These are phyloP conservation scores for Lepus townsendii DNA, from an alignment of 2,797 vertebrate genomes.

Conservation along the genomic window DNA sequence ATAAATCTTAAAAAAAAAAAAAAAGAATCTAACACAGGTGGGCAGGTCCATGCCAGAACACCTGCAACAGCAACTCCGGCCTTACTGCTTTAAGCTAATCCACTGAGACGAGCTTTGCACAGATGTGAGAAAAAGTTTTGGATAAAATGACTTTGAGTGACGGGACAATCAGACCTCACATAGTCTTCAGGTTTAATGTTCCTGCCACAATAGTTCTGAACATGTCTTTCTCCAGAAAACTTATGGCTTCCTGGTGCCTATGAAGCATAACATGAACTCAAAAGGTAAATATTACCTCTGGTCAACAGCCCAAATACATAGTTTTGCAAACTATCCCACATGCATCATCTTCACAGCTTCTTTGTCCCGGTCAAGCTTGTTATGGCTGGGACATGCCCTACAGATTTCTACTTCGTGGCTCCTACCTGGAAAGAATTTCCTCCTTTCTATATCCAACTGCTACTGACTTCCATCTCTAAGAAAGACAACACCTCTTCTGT, in stretches of 20 bases:
- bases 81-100: background rate
- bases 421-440: background rate
- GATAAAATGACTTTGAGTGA: background rate
- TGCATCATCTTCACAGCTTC: background rate
- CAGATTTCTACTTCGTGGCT: background rate
- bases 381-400: rapidly evolving
- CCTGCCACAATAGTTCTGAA: background rate
- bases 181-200: background rate
- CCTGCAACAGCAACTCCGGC: rapidly evolving
- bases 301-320: background rate
- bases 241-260: background rate
- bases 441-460: background rate
- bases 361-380: background rate
- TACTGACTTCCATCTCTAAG: background rate
- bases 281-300: background rate
- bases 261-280: background rate
- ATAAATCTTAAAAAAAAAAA: too few species aligned
- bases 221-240: background rate
- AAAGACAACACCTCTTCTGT: background rate
- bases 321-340: background rate
- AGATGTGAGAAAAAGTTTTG: background rate
- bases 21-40: background rate
- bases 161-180: background rate
- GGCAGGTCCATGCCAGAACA: rapidly evolving
- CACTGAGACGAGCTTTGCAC: background rate